phyloP scores from a whole-genome alignment of 2,113 vertebrate species.

The Carollia perspicillata region DNA sequence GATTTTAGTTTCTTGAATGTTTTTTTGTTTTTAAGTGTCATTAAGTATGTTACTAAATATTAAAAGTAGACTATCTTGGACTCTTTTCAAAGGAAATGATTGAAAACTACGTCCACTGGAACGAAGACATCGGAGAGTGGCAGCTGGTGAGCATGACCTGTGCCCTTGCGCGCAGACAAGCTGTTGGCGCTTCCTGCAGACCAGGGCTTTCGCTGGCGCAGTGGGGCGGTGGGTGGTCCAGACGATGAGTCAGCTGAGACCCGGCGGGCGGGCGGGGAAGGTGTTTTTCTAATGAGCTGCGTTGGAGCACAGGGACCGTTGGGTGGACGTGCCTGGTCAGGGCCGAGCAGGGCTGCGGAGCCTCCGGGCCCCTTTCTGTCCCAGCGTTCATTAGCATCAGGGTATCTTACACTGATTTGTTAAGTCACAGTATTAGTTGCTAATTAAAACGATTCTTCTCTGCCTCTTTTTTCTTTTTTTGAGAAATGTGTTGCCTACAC shows the following conservation, averaged over 20 bases:
- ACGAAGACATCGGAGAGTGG: slow-evolving; percentile 99
- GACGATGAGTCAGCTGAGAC: neutral
- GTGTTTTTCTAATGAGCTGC: neutral
- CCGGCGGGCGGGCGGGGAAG: neutral
- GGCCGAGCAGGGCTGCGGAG: neutral
- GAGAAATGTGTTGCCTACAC: slow-evolving; percentile 99
- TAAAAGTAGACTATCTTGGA: neutral
- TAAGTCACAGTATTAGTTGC: neutral
- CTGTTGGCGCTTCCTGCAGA: neutral
- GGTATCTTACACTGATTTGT: neutral
- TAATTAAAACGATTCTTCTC: slow-evolving; percentile 44
- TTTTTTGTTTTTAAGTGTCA: slow-evolving; percentile 45
- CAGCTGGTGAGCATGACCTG: slow-evolving; percentile 88
- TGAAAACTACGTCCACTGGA: slow-evolving; percentile 98
- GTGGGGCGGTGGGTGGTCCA: neutral
- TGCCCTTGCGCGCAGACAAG: neutral
- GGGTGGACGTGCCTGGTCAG: neutral
- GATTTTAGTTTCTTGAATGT: neutral
- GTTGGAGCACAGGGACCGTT: neutral
- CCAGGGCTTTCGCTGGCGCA: neutral
- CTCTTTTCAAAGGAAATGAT: slow-evolving; percentile 92
- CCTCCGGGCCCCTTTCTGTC: neutral
- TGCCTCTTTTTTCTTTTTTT: slow-evolving; percentile 50
- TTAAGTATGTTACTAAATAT: slow-evolving; percentile 39
- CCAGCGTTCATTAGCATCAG: neutral